phyloP scores from a whole-genome alignment of 2,797 vertebrate species.

The Orientallactaga sibirica region DNA sequence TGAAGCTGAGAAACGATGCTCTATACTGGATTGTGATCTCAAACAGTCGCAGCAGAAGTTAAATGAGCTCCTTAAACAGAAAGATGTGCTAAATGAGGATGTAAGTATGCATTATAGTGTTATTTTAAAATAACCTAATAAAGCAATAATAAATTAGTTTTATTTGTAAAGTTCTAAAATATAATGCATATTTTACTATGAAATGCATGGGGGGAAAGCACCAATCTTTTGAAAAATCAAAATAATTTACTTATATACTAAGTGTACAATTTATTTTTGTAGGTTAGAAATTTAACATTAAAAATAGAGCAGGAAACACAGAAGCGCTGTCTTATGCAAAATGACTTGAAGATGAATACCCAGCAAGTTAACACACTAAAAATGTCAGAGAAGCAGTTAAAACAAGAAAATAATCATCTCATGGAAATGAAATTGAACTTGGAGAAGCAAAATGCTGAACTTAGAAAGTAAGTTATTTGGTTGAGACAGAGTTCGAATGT shows the following conservation, averaged over 20 bases:
- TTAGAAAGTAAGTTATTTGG: constrained; percentile 94
- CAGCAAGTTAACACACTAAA: constrained; percentile 95
- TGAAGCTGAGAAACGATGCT: constrained; percentile 97
- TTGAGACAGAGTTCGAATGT: constrained; percentile 43
- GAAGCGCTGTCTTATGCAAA: constrained; percentile 96
- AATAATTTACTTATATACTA: constrained; percentile 69
- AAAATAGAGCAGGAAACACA: constrained; percentile 99
- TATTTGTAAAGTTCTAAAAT: constrained; percentile 62
- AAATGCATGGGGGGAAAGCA: constrained; percentile 43
- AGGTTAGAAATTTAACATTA: constrained; percentile 97
- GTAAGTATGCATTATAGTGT: constrained; percentile 86
- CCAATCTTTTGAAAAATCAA: constrained; percentile 56
- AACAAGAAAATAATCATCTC: constrained; percentile 98
- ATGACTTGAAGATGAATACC: constrained; percentile 97
- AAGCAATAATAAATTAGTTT: not conserved
- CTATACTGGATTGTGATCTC: constrained; percentile 98
- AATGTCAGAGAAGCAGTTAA: constrained; percentile 97
- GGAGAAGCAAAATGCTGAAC: constrained; percentile 98
- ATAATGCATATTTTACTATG: constrained; percentile 36
- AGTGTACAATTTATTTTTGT: constrained; percentile 76
- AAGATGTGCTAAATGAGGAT: constrained; percentile 96
- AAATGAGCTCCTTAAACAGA: constrained; percentile 94
- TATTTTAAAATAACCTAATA: constrained; percentile 14
- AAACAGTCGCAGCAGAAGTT: constrained; percentile 98
- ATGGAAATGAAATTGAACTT: constrained; percentile 96